phyloP scores from a whole-genome alignment of 2,797 vertebrate genomes.

The Ctenosaura bakeri region DNA sequence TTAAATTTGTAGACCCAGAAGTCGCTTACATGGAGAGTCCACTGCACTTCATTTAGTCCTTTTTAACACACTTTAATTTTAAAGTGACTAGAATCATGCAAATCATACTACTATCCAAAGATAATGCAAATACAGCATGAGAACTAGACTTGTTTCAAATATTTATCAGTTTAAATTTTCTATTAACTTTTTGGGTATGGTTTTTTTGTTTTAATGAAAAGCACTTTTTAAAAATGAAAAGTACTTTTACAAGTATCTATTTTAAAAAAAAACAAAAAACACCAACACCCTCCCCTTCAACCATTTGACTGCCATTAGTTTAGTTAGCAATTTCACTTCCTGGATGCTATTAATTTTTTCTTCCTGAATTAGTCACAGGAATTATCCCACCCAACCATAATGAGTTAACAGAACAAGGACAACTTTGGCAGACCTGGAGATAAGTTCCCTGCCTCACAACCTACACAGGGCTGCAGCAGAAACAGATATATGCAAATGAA shows the following conservation, averaged over 20 bases:
- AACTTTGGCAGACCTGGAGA: no score
- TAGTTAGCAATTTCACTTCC: neutral
- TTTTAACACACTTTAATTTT: neutral
- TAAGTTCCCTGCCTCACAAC: no score
- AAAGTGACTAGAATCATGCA: neutral
- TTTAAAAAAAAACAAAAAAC: neutral
- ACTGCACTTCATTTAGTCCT: neutral
- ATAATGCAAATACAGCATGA: neutral
- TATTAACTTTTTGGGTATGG: neutral
- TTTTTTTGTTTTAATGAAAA: neutral
- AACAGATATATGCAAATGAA: no score
- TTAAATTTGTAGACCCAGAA: no score
- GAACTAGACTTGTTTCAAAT: neutral
- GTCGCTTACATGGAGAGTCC: neutral
- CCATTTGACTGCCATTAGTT: neutral
- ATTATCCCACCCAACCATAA: neutral
- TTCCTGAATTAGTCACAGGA: neutral
- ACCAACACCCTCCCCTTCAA: no score
- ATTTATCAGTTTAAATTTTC: neutral
- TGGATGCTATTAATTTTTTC: neutral
- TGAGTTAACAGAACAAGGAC: neutral
- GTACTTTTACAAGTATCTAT: neutral
- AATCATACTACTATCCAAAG: neutral
- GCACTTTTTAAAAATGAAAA: neutral
- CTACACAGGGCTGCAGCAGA: no score